These are phyloP conservation scores for Lathronympha strigana DNA, from an alignment of 2,888 invertebrate genomes.

Conservation along the genomic window DNA sequence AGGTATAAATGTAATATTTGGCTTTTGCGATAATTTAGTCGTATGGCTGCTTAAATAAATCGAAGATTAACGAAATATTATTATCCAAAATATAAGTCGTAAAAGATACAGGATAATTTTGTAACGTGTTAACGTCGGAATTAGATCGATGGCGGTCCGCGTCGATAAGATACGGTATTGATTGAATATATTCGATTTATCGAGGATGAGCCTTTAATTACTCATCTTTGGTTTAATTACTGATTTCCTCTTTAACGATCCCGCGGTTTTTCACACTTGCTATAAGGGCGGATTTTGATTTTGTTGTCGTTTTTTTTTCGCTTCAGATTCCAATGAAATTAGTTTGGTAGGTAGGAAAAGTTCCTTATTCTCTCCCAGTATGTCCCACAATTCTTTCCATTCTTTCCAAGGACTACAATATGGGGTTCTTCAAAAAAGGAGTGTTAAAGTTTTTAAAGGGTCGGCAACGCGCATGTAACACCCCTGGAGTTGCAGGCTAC, in stretches of 20 bases:
- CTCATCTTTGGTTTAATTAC: conserved; percentile 23
- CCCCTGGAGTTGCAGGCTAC: too few species aligned
- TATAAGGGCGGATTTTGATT: not conserved
- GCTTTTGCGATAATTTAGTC: too few species aligned
- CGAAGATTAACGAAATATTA: not conserved
- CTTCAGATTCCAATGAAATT: not conserved
- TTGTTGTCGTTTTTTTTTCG: too few species aligned
- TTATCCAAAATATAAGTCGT: conserved; percentile 22
- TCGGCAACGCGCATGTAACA: too few species aligned
- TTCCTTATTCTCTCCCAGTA: too few species aligned
- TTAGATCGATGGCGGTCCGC: conserved; percentile 57
- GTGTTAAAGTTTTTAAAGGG: too few species aligned
- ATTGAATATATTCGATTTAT: conserved; percentile 38
- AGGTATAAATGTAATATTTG: too few species aligned
- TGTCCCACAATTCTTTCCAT: too few species aligned
- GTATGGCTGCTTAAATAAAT: too few species aligned
- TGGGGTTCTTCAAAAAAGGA: too few species aligned
- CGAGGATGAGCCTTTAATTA: conserved; percentile 25
- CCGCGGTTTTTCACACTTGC: not conserved
- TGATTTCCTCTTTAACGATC: not conserved
- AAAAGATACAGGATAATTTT: conserved; percentile 18
- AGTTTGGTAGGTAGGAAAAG: too few species aligned
- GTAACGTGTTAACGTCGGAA: conserved; percentile 50
- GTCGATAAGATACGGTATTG: conserved; percentile 50
- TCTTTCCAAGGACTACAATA: too few species aligned